Base-by-base conservation (phyloP, 2,888 invertebrate genomes). In the Drosophila neoperkinsi region DNA sequence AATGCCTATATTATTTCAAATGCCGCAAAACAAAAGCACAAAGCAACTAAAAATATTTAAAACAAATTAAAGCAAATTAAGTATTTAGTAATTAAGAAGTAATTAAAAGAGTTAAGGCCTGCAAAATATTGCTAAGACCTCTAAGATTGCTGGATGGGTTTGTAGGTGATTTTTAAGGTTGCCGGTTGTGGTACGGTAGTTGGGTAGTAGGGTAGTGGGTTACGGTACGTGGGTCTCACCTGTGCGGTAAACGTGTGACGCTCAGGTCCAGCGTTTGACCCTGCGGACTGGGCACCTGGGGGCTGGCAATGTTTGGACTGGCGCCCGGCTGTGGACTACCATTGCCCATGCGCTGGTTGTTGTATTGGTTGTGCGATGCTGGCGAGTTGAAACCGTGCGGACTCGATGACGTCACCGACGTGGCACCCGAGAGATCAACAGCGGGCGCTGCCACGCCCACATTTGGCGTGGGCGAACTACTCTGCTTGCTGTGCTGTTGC, bases 231-330 rank as follows among this genome's bases (percentile, higher is more conserved):
- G 11, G 16, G 3, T 16, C 90, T 88, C 94, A 97, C 97, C 97
- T 97, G 95, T 97, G 97, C 93, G 96, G 96, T 93, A 97, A 95
- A 94, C 97, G 95, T 94, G 96, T 97, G 89, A 97, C 97, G 94
- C 97, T 97, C 93, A 97, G 95, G 94, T 97, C 97, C 93, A 97
- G 95, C 90, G 97, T 97, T 94, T 97, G 97, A 90, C 97, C 97
- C 94, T 97, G 97, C 77, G 97, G 97, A 94, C 97, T 97, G 91
- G 97, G 97, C 94, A 97, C 97, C 94, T 97, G 97, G 81, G 97
- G 97, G 94, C 97, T 97, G 91, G 97, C 96, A 82, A 97, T 96
- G 92, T 96, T 96, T 79, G 97, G 97, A 94, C 97, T 97, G 80
- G 97, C 96, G 84, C 97, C 97, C 71, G 97, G 97, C 93, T 96